A percentile compares a stretch with the other conserved stretches of the same genome.
Evolutionary conservation across 2,113 vertebrate genomes (phyloP).

Genomic region (Variabilichromis moorii): DNA sequence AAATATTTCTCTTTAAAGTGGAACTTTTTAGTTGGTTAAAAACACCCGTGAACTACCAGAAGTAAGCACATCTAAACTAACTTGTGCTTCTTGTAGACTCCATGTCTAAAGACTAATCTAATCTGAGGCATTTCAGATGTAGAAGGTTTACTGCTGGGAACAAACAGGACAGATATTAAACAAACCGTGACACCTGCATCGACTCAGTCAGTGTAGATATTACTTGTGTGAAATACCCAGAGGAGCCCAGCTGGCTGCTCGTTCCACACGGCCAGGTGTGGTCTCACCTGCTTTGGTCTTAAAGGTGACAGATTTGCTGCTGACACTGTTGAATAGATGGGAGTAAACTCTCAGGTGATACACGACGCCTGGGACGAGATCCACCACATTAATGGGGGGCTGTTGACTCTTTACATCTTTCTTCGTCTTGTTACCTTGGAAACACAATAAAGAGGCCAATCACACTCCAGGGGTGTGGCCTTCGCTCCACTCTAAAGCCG

Average conservation of each 20-base stretch:
- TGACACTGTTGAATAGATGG: conserved; percentile 82
- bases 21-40: background rate
- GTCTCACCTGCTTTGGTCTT: conserved; percentile 96
- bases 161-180: background rate
- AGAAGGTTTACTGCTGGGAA: background rate
- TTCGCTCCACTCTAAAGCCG: background rate
- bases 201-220: background rate
- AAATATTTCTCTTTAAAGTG: background rate
- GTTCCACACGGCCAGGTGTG: conserved; percentile 21
- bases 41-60: background rate
- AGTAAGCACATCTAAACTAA: background rate
- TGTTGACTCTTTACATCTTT: conserved; percentile 77
- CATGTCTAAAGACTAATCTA: background rate
- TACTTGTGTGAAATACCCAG: background rate
- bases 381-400: conserved; percentile 80
- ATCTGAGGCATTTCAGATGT: background rate
- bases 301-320: conserved; percentile 85
- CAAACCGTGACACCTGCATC: background rate
- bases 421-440: conserved; percentile 87
- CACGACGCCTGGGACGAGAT: conserved; percentile 86
- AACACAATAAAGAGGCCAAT: conserved; percentile 68
- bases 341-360: conserved; percentile 94
- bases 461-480: conserved; percentile 51
- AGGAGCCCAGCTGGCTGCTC: background rate
- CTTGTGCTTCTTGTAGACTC: background rate